A percentile compares a stretch with the other conserved stretches of the same genome.
Evolutionary conservation across 1,140 invertebrate genomes (phyloP).

Genomic region (Acyrthosiphon pisum): DNA sequence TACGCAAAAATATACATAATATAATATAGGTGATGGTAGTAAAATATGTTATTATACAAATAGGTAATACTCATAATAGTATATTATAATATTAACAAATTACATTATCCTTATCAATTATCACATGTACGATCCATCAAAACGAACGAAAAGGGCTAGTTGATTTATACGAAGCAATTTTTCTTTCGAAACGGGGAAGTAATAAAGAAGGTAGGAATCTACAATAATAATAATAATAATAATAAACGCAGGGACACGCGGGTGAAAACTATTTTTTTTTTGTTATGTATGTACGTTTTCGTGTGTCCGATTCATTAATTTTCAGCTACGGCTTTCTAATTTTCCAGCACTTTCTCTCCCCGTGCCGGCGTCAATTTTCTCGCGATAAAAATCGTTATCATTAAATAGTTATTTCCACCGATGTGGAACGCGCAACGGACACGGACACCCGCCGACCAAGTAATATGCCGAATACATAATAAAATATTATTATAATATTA

Average conservation of each 20-base stretch:
- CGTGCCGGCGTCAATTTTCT: not conserved
- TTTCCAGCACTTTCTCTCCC: constrained; percentile 6
- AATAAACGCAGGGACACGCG: not conserved
- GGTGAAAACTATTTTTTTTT: not conserved
- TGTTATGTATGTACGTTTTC: not conserved
- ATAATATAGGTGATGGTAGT: not conserved
- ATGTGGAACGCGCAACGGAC: not conserved
- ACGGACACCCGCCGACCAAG: not conserved
- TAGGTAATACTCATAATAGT: too few relatives aligned
- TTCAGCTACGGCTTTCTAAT: not conserved
- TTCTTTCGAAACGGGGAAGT: not conserved
- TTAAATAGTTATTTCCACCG: too few relatives aligned
- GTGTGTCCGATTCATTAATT: constrained; percentile 9
- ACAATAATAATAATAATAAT: not conserved
- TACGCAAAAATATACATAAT: not conserved
- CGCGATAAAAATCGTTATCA: not conserved
- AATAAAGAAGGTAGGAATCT: not conserved
- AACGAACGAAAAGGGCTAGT: not conserved
- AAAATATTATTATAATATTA: not conserved
- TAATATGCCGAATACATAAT: not conserved
- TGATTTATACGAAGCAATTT: not conserved
- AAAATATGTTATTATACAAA: not conserved
- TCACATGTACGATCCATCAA: not conserved
- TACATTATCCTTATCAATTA: not conserved
- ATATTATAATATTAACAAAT: not conserved